phyloP scores from a whole-genome alignment of 23 tunicate genomes.

The Styela plicata region DNA sequence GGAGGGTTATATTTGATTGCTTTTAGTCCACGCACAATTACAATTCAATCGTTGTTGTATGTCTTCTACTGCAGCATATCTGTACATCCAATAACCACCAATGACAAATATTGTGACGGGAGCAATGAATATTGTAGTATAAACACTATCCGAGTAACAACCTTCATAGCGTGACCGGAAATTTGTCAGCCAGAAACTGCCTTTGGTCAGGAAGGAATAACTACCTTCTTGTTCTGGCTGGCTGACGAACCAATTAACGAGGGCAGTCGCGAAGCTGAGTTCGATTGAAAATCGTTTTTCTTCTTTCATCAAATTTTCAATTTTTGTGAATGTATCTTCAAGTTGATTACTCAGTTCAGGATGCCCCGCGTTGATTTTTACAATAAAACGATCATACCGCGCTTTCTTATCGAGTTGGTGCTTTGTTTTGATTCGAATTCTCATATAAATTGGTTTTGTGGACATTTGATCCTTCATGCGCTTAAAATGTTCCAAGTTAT shows the following conservation, averaged over 20 bases:
- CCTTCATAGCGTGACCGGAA: background rate
- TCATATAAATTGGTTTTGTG: background rate
- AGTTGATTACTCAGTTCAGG: background rate
- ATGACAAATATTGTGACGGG: background rate
- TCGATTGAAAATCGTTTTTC: background rate
- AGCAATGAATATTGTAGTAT: background rate
- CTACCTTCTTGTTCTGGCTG: background rate
- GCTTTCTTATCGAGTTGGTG: background rate
- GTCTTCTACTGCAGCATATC: background rate
- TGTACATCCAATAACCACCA: background rate
- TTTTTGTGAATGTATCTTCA: background rate
- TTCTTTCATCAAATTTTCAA: background rate
- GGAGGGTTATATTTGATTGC: too few relatives aligned
- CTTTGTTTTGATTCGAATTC: background rate
- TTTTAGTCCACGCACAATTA: background rate
- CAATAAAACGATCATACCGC: background rate
- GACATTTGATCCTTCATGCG: background rate
- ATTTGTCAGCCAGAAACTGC: background rate
- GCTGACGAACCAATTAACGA: background rate
- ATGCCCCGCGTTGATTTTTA: background rate
- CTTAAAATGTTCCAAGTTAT: background rate
- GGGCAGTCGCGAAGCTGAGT: background rate
- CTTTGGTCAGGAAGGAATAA: background rate
- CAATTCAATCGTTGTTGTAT: background rate
- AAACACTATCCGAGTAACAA: background rate